Conservation (phyloP, 2,888 invertebrate species). For the Lepeophtheirus nordmannii region DNA sequence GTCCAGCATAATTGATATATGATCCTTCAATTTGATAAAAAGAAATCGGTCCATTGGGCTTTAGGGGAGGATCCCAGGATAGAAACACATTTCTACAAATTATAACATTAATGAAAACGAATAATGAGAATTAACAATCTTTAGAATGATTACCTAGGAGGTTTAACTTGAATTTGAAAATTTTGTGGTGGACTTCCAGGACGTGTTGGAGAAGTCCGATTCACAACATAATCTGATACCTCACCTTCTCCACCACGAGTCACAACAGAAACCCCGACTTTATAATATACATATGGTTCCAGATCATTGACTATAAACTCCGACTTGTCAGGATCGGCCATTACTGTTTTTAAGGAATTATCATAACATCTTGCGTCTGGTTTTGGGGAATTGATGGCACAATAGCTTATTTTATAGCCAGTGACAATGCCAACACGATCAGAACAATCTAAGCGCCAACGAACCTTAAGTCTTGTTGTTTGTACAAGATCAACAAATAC, state of each 20-base stretch:
- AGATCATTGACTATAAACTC: conserved; percentile 37
- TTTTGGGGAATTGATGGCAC: neutral
- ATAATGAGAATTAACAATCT: neutral
- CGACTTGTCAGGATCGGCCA: conserved; percentile 27
- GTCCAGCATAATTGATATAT: neutral
- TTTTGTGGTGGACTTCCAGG: neutral
- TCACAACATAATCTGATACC: neutral
- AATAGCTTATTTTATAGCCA: conserved; percentile 41
- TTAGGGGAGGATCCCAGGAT: conserved; percentile 25
- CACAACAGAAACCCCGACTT: conserved; percentile 46
- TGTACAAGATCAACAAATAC: conserved; percentile 41
- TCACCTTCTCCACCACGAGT: conserved; percentile 39
- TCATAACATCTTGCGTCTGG: neutral
- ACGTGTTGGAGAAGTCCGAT: neutral
- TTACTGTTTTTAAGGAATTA: conserved; percentile 22
- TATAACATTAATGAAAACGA: neutral
- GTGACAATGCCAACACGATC: conserved; percentile 52
- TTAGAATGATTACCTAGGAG: neutral
- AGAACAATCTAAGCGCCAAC: conserved; percentile 61
- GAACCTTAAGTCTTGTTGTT: conserved; percentile 45
- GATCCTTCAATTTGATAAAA: conserved; percentile 25
- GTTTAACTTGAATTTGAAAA: neutral
- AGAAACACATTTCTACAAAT: conserved; percentile 7
- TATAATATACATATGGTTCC: conserved; percentile 58
- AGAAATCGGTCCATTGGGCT: conserved; percentile 27